These are phyloP conservation scores for Pseudorhiza aurosa DNA, from an alignment of 30 jellyfish, hydroid and myxozoan genomes.

Conservation along the genomic window DNA sequence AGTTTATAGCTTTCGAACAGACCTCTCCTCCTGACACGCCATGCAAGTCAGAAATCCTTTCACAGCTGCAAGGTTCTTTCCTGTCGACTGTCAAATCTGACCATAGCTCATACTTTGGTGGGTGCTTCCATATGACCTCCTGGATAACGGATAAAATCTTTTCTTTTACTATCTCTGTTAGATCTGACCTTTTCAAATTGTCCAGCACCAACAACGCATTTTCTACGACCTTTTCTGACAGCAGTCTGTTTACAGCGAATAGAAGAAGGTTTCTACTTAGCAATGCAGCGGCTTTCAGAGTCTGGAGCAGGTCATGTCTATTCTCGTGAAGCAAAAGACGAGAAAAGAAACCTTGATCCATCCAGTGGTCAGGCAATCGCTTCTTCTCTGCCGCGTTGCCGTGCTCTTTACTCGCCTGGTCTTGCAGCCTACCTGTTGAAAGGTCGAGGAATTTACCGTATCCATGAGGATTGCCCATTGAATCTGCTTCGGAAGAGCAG, in stretches of 20 bases:
- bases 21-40: too few relatives aligned
- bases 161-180: slow-evolving; percentile 46
- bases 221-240: neutral
- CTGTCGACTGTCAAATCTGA: too few relatives aligned
- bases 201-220: slow-evolving; percentile 34
- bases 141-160: slow-evolving; percentile 40
- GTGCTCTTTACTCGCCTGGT: too few relatives aligned
- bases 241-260: slow-evolving; percentile 11
- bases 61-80: too few relatives aligned
- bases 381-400: too few relatives aligned
- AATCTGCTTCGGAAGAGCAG: too few relatives aligned
- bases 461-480: too few relatives aligned
- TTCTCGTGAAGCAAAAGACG: slow-evolving; percentile 38
- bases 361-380: neutral
- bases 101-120: slow-evolving; percentile 45
- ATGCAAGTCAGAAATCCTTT: too few relatives aligned
- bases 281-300: slow-evolving; percentile 26
- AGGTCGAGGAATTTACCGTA: too few relatives aligned
- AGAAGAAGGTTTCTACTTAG: slow-evolving; percentile 7
- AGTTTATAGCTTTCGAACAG: too few relatives aligned
- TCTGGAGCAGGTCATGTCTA: slow-evolving; percentile 4
- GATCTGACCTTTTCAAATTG: slow-evolving; percentile 32
- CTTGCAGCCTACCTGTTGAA: too few relatives aligned
- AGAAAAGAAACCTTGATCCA: neutral
- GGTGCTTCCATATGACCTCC: slow-evolving; percentile 42